Evolutionary conservation across 2,888 invertebrate species (phyloP).

Genomic region (Eristalis arbustorum): DNA sequence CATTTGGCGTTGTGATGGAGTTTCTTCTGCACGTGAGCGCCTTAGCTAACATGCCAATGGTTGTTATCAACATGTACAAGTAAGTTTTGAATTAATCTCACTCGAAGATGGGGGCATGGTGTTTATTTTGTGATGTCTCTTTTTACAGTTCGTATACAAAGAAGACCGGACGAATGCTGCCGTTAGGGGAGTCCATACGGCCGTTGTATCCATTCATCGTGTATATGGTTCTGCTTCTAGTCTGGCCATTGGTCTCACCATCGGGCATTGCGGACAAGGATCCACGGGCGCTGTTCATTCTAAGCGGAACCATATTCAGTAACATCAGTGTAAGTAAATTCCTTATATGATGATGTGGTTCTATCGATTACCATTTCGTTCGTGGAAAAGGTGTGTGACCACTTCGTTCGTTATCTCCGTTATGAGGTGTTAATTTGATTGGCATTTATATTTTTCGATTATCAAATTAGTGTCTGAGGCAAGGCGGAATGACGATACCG

Average conservation of each 20-base stretch:
- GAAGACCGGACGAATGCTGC: slow-evolving; percentile 92
- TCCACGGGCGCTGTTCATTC: slow-evolving; percentile 92
- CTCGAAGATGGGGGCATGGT: background rate
- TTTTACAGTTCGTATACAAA: slow-evolving; percentile 91
- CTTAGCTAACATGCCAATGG: slow-evolving; percentile 93
- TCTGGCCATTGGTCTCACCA: slow-evolving; percentile 93
- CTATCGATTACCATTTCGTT: background rate
- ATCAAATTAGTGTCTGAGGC: background rate
- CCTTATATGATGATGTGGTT: background rate
- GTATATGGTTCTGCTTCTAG: slow-evolving; percentile 87
- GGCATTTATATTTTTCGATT: background rate
- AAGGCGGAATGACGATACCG: background rate
- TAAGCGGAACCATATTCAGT: slow-evolving; percentile 97
- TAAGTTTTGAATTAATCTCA: slow-evolving; percentile 80
- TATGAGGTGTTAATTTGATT: slow-evolving; percentile 1
- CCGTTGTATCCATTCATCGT: slow-evolving; percentile 90
- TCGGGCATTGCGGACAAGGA: slow-evolving; percentile 89
- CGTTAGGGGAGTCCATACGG: slow-evolving; percentile 89
- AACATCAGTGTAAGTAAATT: slow-evolving; percentile 95
- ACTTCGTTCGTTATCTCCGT: background rate
- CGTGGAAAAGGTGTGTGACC: background rate
- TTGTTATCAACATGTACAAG: slow-evolving; percentile 94
- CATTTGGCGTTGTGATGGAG: slow-evolving; percentile 91
- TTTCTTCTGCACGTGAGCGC: slow-evolving; percentile 91
- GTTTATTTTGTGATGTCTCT: slow-evolving; percentile 63